Conservation (phyloP, 2,888 invertebrate species). For the Habrosyne pyritoides region DNA sequence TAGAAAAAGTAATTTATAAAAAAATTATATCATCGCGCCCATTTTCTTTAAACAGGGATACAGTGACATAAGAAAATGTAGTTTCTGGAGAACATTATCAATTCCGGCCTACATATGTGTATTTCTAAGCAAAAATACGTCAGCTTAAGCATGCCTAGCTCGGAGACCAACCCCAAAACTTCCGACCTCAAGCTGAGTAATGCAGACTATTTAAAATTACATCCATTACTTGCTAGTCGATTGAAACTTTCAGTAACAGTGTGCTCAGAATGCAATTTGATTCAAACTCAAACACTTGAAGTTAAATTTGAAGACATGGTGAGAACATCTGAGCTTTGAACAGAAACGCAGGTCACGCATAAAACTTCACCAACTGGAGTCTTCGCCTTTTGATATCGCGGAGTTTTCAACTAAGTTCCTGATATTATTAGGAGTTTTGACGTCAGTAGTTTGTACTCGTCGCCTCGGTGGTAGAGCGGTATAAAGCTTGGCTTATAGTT, state of each 20-base stretch:
- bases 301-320: constrained; percentile 3
- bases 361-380: constrained; percentile 34
- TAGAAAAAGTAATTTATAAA: too few species aligned
- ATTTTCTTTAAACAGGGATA: too few species aligned
- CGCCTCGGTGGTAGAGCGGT: neutral
- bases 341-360: constrained; percentile 38
- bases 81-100: too few species aligned
- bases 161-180: too few species aligned
- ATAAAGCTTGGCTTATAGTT: too few species aligned
- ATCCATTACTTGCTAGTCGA: neutral
- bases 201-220: neutral
- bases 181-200: neutral
- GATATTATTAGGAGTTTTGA: constrained; percentile 11
- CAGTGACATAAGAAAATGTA: too few species aligned
- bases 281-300: constrained; percentile 20
- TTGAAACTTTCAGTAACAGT: constrained; percentile 7
- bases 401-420: constrained; percentile 13
- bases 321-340: neutral
- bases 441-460: neutral
- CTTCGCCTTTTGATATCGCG: constrained; percentile 17
- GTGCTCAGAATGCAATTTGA: constrained; percentile 29
- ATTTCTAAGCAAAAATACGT: too few species aligned
- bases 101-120: too few species aligned
- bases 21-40: too few species aligned
- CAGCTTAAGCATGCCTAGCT: neutral